These are phyloP conservation scores for Plectrocnemia conspersa DNA, from an alignment of 1,140 invertebrate genomes.

Conservation along the genomic window DNA sequence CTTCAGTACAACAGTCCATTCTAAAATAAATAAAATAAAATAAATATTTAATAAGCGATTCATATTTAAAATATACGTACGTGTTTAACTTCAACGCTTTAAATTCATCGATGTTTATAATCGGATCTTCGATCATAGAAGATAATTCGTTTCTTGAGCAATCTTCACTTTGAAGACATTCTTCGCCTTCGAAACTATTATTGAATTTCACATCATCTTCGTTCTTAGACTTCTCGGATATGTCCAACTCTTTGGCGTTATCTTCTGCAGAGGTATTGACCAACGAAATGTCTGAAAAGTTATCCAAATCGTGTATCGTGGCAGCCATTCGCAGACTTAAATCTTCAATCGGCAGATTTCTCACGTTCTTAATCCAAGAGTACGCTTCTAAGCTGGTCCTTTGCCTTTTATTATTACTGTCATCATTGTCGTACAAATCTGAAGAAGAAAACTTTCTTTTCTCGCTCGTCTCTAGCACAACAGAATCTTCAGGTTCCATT, in stretches of 20 bases:
- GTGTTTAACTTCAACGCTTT: conserved; percentile 8
- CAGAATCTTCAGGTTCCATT: too few species aligned
- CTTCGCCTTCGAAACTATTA: background rate
- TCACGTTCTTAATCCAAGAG: background rate
- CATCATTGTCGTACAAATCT: background rate
- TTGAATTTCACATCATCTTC: background rate
- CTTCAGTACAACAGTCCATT: background rate
- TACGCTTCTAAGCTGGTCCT: background rate
- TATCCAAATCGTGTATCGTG: too few species aligned
- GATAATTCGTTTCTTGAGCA: background rate
- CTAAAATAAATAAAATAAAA: conserved; percentile 14
- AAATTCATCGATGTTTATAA: background rate
- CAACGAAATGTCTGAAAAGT: conserved; percentile 12
- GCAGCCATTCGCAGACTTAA: too few species aligned
- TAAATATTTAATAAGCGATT: background rate
- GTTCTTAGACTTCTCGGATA: background rate
- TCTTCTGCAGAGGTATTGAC: conserved; percentile 6
- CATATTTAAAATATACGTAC: background rate
- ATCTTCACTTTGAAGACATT: background rate
- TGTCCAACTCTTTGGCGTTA: background rate
- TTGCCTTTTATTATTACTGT: background rate
- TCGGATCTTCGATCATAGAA: background rate
- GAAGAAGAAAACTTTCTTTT: background rate
- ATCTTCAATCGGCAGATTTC: too few species aligned
- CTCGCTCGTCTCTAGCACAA: background rate